phyloP scores from a whole-genome alignment of 2,888 invertebrate species.

The Willowsia nigromaculata region DNA sequence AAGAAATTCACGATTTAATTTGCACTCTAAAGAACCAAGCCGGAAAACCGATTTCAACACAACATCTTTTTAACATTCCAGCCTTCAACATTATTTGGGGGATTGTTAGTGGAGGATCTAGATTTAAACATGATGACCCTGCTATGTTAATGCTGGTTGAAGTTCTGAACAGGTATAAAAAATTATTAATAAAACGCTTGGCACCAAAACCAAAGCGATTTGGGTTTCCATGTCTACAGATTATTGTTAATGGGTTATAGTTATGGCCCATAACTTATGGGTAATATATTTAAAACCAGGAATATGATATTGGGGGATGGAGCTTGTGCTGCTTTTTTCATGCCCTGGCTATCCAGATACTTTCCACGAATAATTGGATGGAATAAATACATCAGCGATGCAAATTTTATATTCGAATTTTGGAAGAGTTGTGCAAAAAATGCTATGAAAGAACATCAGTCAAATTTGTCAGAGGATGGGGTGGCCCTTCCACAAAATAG shows the following conservation, averaged over 20 bases:
- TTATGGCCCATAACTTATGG: too few relatives aligned
- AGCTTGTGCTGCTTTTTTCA: constrained; percentile 66
- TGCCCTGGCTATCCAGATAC: constrained; percentile 72
- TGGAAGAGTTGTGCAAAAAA: constrained; percentile 64
- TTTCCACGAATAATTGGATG: constrained; percentile 70
- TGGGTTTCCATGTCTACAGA: too few relatives aligned
- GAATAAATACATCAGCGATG: constrained; percentile 71
- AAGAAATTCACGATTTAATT: constrained; percentile 49
- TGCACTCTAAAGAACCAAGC: neutral
- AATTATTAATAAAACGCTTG: too few relatives aligned
- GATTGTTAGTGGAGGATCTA: constrained; percentile 66
- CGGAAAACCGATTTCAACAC: constrained; percentile 55
- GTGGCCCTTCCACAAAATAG: neutral
- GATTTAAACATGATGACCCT: constrained; percentile 55
- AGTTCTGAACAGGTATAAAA: constrained; percentile 67
- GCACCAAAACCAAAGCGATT: too few relatives aligned
- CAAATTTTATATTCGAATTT: constrained; percentile 72
- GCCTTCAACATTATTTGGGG: constrained; percentile 71
- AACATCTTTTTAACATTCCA: constrained; percentile 73
- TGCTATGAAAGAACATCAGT: neutral
- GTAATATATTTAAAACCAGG: too few relatives aligned
- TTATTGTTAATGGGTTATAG: too few relatives aligned
- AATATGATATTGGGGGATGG: constrained; percentile 74
- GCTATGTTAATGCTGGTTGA: constrained; percentile 55
- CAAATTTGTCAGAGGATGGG: neutral